These are phyloP conservation scores for Lepidochrysops patricia DNA, from an alignment of 2,888 invertebrate genomes.

Conservation along the genomic window DNA sequence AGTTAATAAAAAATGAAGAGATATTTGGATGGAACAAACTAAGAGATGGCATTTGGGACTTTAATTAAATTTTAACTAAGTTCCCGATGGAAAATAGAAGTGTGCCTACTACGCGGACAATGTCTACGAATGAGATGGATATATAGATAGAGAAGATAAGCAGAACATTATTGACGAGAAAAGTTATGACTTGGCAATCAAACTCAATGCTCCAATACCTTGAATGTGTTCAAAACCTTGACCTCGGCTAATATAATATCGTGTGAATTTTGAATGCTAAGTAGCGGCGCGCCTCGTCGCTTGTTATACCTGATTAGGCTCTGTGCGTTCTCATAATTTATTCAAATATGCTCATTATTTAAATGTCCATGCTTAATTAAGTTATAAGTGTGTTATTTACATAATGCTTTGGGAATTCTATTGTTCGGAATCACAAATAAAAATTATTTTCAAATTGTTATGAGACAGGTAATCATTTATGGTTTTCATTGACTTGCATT, in stretches of 20 bases:
- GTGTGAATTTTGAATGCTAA: constrained; percentile 11
- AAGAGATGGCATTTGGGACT: too few relatives aligned
- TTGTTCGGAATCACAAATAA: neutral
- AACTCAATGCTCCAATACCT: neutral
- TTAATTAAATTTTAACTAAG: too few relatives aligned
- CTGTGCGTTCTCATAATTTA: neutral
- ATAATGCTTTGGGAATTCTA: neutral
- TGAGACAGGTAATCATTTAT: neutral
- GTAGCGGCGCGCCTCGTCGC: neutral
- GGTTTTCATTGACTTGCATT: neutral
- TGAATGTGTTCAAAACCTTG: neutral
- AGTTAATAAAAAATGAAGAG: too few relatives aligned
- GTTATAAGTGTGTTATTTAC: neutral
- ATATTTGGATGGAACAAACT: too few relatives aligned
- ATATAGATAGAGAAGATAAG: too few relatives aligned
- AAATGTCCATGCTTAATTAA: neutral
- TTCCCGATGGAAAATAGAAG: too few relatives aligned
- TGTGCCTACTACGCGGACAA: too few relatives aligned
- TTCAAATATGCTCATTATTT: constrained; percentile 1
- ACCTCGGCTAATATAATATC: constrained; percentile 6
- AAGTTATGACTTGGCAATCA: neutral
- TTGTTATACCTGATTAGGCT: neutral
- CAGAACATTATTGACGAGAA: too few relatives aligned
- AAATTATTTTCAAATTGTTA: neutral
- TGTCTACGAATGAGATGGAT: too few relatives aligned